Percentiles rank a stretch among this genome's conserved stretches.
phyloP scores from a whole-genome alignment of 2,113 vertebrate species.

The Alligator mississippiensis region DNA sequence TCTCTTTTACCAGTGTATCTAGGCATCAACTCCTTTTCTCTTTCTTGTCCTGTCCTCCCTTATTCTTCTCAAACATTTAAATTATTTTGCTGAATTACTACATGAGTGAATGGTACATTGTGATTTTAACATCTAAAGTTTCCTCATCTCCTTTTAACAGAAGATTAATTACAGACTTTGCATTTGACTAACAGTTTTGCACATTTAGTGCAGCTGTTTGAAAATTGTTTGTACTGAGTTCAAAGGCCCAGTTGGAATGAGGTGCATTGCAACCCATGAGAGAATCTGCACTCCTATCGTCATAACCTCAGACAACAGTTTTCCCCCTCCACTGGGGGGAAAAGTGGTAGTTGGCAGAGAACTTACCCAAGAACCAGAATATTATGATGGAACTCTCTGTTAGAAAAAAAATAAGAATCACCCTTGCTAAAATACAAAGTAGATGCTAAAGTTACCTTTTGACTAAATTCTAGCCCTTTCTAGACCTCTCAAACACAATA shows the following conservation, averaged over 20 bases:
- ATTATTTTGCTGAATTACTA: neutral
- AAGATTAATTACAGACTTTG: neutral
- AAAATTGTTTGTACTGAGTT: neutral
- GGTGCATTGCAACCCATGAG: neutral
- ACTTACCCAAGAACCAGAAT: neutral
- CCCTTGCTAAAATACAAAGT: neutral
- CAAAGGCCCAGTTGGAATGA: neutral
- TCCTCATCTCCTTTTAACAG: neutral
- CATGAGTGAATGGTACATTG: neutral
- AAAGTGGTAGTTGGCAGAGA: neutral
- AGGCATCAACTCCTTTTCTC: neutral
- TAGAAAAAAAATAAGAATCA: neutral
- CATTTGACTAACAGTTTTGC: neutral
- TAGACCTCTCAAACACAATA: neutral
- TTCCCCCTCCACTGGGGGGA: neutral
- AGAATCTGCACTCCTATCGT: neutral
- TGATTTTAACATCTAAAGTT: neutral
- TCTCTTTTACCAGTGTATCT: neutral
- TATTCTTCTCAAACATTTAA: neutral
- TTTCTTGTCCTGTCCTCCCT: neutral
- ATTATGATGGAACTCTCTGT: neutral
- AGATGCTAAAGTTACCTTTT: neutral
- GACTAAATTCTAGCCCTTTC: neutral
- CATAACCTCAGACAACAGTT: neutral
- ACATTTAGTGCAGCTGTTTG: neutral